Conservation (phyloP, 2,113 vertebrate genomes). For the Hemichromis elongatus region DNA sequence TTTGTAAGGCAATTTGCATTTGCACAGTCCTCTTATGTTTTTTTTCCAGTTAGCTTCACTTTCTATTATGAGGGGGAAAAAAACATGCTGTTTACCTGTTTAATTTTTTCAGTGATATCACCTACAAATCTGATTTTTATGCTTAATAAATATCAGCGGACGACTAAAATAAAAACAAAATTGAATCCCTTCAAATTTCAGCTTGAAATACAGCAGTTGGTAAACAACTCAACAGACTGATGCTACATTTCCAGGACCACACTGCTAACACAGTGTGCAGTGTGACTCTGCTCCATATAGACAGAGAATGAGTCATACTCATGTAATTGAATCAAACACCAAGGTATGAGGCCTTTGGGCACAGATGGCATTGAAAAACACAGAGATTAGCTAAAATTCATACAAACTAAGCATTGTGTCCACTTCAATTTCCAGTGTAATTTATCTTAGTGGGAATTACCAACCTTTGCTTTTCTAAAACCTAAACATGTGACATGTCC, state of each 20-base stretch:
- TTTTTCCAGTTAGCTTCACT: not conserved
- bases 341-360: not conserved
- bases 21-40: not conserved
- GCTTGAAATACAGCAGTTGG: not conserved
- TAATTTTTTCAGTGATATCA: not conserved
- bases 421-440: not conserved
- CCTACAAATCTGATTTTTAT: not conserved
- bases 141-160: not conserved
- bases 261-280: not conserved
- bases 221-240: not conserved
- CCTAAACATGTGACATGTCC: not conserved
- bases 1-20: not conserved
- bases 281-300: not conserved
- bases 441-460: not conserved
- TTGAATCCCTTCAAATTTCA: not conserved
- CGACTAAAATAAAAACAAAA: not conserved
- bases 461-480: not conserved
- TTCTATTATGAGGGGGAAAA: not conserved
- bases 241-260: not conserved
- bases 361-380: not conserved
- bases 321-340: not conserved
- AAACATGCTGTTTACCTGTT: not conserved
- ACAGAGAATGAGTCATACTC: not conserved
- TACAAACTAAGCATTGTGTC: not conserved
- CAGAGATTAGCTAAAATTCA: conserved; percentile 17